Base-by-base conservation (phyloP, 1,140 invertebrate species). In the Tyrophagus putrescentiae region DNA sequence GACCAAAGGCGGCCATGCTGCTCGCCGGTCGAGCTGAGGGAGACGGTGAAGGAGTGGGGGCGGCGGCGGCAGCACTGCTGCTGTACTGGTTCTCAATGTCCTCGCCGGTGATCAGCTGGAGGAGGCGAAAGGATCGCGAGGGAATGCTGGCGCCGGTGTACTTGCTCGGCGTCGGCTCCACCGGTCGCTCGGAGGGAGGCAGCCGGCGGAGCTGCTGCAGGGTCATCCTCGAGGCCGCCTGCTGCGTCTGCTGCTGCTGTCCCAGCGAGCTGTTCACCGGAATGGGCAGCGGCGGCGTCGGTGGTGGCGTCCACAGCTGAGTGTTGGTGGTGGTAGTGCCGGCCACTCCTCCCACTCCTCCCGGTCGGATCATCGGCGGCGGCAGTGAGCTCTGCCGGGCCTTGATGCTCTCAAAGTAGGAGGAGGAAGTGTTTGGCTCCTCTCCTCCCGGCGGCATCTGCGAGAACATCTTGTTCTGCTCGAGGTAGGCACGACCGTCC, bases 81-180 rank as follows among this genome's bases (percentile, higher is more conserved):
- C n/a, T n/a, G n/a, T 44, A 59, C 27, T 59, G 36, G 34, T 59
- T 59, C 21, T 42, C 39, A 44, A 59, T 50, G 25, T 57, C 57
- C 32, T 64, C 64, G 18, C 63, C 77, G 44, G 84, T 86, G 83
- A 87, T 85, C 29, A 82, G 80, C 73, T 89, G 85, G 34, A 90
- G 73, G 68, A 89, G 82, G 70, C 79, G 80, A 70, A 90, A 90
- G 21, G 85, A 87, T 68, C 84, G 79, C 62, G 85, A 87, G 44
- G 87, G 87, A 70, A 89, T 89, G 65, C 82, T 79, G 68, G 82
- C 81, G 60, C 86, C 86, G 60, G 77, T 84, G 68, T 90, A 90
- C 68, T 83, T 84, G 67, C 79, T 80, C 33, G 83, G 83, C 67
- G 84, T 83, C 58, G 72, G 76, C 29, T 77, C 80, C 63, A 78